phyloP scores from a whole-genome alignment of 2,113 vertebrate species.

The Pteronura brasiliensis region DNA sequence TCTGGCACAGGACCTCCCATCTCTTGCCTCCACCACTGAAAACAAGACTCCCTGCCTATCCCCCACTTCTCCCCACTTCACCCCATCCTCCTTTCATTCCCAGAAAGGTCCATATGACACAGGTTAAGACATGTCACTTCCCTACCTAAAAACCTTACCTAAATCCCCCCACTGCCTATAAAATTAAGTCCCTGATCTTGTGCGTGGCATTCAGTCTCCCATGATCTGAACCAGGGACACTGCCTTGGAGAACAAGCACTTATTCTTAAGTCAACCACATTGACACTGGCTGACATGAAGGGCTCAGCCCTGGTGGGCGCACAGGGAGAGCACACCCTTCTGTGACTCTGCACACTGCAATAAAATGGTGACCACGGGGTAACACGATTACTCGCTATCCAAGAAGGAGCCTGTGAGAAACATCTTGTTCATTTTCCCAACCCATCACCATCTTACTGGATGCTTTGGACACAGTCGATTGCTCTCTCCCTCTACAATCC shows the following conservation, averaged over 20 bases:
- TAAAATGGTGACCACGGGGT: not conserved
- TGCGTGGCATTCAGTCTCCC: not conserved
- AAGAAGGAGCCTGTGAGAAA: not conserved
- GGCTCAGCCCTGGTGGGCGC: not conserved
- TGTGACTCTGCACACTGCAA: not conserved
- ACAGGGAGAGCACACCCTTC: not conserved
- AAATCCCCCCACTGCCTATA: not conserved
- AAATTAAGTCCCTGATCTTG: not conserved
- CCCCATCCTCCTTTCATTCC: not conserved
- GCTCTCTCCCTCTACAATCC: not conserved
- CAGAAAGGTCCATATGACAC: not conserved
- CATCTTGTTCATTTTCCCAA: accelerated
- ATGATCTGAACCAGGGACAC: not conserved
- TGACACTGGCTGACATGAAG: not conserved
- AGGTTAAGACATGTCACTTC: not conserved
- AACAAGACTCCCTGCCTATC: not conserved
- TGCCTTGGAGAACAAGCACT: not conserved
- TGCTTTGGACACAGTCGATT: not conserved
- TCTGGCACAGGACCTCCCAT: not conserved
- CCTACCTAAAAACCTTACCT: not conserved
- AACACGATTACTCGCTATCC: not conserved
- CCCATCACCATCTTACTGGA: not conserved
- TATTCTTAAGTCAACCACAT: not conserved
- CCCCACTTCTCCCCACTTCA: not conserved
- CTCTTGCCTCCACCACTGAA: not conserved